phyloP scores from a whole-genome alignment of 2,113 vertebrate species.

The Anguilla rostrata region DNA sequence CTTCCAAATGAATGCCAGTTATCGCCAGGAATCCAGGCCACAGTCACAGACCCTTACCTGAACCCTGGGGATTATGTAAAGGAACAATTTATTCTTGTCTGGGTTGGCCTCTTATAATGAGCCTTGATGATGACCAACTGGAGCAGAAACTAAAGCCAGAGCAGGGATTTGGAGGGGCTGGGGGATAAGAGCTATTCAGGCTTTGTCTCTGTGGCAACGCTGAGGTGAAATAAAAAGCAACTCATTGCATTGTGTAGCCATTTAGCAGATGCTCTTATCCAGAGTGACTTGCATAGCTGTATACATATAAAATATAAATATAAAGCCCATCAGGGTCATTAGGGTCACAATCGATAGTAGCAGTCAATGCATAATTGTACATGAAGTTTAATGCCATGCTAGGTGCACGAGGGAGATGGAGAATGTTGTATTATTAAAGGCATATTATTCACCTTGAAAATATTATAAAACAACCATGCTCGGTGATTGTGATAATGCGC shows the following conservation, averaged over 20 bases:
- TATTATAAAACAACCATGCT: too few species aligned
- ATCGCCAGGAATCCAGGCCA: background rate
- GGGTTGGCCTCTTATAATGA: constrained; percentile 5
- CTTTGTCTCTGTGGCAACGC: background rate
- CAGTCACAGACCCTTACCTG: background rate
- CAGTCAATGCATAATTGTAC: too few species aligned
- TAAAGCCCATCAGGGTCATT: too few species aligned
- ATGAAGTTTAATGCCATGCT: too few species aligned
- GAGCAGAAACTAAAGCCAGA: background rate
- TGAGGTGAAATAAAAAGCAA: background rate
- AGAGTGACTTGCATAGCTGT: too few species aligned
- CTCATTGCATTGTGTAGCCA: background rate
- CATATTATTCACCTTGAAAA: too few species aligned
- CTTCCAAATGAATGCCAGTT: background rate
- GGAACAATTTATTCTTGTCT: background rate
- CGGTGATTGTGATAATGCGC: too few species aligned
- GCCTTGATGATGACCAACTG: constrained; percentile 19
- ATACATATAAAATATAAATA: too few species aligned
- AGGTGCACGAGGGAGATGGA: too few species aligned
- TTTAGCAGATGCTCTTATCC: too few species aligned
- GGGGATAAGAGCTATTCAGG: background rate
- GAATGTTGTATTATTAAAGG: too few species aligned
- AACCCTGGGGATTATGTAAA: background rate
- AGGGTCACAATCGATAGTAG: too few species aligned
- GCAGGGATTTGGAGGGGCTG: background rate